phyloP scores from a whole-genome alignment of 2,888 invertebrate species.

The Dendrolimus pini region DNA sequence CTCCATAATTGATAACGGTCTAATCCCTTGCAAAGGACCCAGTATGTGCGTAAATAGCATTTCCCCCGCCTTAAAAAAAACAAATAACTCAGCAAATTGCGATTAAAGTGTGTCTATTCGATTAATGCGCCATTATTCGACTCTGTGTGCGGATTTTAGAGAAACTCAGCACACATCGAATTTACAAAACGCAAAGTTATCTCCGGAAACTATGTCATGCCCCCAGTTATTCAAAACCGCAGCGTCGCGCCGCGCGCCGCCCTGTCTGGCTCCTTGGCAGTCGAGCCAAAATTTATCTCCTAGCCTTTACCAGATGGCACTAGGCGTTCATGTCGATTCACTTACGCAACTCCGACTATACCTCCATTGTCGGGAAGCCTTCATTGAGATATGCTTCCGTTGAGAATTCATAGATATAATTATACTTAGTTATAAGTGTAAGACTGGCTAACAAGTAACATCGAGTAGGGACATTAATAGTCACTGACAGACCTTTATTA shows the following conservation, averaged over 20 bases:
- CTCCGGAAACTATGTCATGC: neutral
- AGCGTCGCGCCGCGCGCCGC: neutral
- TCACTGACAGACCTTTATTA: neutral
- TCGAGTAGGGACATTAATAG: neutral
- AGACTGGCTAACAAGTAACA: no score
- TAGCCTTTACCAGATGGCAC: neutral
- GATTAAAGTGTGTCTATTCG: no score
- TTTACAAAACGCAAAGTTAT: no score
- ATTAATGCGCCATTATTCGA: no score
- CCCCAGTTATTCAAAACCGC: constrained; percentile 7
- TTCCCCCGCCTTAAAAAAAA: no score
- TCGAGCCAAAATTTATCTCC: neutral
- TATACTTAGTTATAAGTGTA: neutral
- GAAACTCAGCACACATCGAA: no score
- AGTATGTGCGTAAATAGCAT: no score
- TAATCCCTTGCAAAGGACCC: no score
- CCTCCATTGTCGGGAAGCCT: neutral
- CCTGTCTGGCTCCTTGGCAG: neutral
- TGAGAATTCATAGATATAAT: no score
- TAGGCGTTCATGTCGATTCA: constrained; percentile 3
- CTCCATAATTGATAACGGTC: no score
- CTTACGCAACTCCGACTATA: neutral
- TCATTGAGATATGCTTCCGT: neutral
- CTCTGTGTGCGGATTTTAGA: no score
- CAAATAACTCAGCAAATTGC: no score